phyloP scores from a whole-genome alignment of 2,113 vertebrate species.

The Electrona antarctica region DNA sequence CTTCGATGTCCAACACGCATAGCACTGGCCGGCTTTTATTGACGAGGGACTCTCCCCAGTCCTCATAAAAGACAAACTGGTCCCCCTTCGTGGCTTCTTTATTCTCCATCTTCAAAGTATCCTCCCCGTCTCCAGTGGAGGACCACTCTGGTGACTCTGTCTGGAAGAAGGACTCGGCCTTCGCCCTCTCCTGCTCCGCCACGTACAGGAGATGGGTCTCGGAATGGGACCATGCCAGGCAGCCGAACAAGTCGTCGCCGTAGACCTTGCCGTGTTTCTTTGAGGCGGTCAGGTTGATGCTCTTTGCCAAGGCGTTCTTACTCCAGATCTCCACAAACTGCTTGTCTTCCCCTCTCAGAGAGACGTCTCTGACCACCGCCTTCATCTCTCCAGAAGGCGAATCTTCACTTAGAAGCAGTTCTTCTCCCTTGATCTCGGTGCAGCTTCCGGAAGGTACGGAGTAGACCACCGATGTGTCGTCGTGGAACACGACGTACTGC shows the following conservation, averaged over 20 bases:
- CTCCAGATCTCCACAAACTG: too few relatives aligned
- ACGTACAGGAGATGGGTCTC: slow-evolving; percentile 96
- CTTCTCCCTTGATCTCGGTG: too few relatives aligned
- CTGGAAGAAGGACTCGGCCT: slow-evolving; percentile 94
- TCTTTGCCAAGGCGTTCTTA: too few relatives aligned
- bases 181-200: slow-evolving; percentile 93
- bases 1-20: slow-evolving; percentile 88
- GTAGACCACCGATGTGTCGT: too few relatives aligned
- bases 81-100: slow-evolving; percentile 76
- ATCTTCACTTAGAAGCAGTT: too few relatives aligned
- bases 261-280: too few relatives aligned
- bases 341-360: too few relatives aligned
- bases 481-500: too few relatives aligned
- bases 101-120: slow-evolving; percentile 65
- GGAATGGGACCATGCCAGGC: slow-evolving; percentile 96
- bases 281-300: too few relatives aligned
- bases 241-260: slow-evolving; percentile 80
- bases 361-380: too few relatives aligned
- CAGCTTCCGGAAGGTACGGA: too few relatives aligned
- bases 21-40: slow-evolving; percentile 84
- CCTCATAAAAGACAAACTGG: slow-evolving; percentile 88
- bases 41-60: slow-evolving; percentile 90
- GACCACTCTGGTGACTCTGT: slow-evolving; percentile 69
- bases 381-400: too few relatives aligned
- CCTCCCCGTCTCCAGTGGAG: slow-evolving; percentile 74